Conservation (phyloP, 1,140 invertebrate genomes). For the Andricus grossulariae region DNA sequence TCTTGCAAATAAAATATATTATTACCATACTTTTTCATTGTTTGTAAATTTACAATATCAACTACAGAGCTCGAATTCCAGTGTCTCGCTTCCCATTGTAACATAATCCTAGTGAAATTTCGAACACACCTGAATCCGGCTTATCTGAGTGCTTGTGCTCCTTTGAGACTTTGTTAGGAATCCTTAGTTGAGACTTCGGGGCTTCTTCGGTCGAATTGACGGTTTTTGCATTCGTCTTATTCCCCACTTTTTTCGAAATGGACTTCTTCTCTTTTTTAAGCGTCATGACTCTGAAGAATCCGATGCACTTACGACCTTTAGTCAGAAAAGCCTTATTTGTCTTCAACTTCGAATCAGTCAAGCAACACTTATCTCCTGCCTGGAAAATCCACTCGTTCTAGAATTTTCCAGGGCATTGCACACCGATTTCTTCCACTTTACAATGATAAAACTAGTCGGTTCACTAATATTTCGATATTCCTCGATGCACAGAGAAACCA, state of each 20-base stretch:
- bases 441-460: no score
- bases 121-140: constrained; percentile 37
- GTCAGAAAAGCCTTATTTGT: neutral
- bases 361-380: neutral
- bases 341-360: neutral
- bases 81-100: neutral
- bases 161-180: constrained; percentile 40
- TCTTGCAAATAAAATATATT: no score
- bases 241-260: neutral
- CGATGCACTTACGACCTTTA: neutral
- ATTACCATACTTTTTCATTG: no score
- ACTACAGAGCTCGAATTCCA: neutral
- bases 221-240: constrained; percentile 40
- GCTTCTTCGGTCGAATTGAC: constrained; percentile 34
- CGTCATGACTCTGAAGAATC: constrained; percentile 51
- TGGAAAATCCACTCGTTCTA: neutral
- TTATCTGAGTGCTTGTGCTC: constrained; percentile 28
- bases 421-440: no score
- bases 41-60: no score
- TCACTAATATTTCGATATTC: no score
- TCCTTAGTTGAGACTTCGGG: constrained; percentile 37
- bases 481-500: no score
- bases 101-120: constrained; percentile 7
- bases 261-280: constrained; percentile 50
- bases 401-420: no score